Percentiles rank a stretch among this genome's conserved stretches.
Evolutionary conservation across 2,113 vertebrate species (phyloP).

Genomic region (Acrocephalus arundinaceus): DNA sequence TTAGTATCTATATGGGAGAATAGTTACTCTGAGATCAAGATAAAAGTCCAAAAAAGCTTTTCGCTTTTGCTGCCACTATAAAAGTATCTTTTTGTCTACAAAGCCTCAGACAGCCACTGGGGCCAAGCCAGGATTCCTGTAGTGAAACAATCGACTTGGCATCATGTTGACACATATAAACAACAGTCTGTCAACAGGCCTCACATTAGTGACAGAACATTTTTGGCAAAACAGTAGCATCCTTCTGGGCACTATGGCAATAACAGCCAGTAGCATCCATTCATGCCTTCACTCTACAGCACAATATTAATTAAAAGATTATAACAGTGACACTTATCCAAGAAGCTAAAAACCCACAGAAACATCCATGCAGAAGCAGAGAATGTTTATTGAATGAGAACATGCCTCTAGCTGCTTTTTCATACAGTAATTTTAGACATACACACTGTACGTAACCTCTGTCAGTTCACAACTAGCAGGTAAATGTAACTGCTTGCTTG

Average conservation of each 20-base stretch:
- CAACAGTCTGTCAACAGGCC: slow-evolving; percentile 89
- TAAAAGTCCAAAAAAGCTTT: slow-evolving; percentile 67
- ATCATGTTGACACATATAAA: slow-evolving; percentile 85
- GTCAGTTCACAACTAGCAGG: slow-evolving; percentile 36
- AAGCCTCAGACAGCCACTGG: slow-evolving; percentile 79
- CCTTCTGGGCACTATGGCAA: slow-evolving; percentile 79
- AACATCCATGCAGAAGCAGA: slow-evolving; percentile 16
- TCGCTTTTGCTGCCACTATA: slow-evolving; percentile 25
- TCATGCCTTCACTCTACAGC: slow-evolving; percentile 65
- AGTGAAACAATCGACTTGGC: slow-evolving; percentile 82
- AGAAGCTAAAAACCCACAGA: slow-evolving; percentile 32
- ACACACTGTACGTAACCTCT: slow-evolving; percentile 35
- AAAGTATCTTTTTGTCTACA: slow-evolving; percentile 71
- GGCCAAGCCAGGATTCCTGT: slow-evolving; percentile 83
- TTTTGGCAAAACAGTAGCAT: slow-evolving; percentile 81
- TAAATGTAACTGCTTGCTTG: slow-evolving; percentile 48
- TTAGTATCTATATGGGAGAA: neutral
- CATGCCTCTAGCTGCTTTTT: slow-evolving; percentile 55
- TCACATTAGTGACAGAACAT: slow-evolving; percentile 89
- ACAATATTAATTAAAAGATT: slow-evolving; percentile 79
- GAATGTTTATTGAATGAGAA: slow-evolving; percentile 51
- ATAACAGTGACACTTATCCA: slow-evolving; percentile 63
- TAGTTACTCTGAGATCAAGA: slow-evolving; percentile 32
- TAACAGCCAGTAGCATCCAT: slow-evolving; percentile 73
- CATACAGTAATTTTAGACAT: slow-evolving; percentile 32